Conservation (phyloP, 1,140 invertebrate genomes). For the Venustaconcha ellipsiformis region DNA sequence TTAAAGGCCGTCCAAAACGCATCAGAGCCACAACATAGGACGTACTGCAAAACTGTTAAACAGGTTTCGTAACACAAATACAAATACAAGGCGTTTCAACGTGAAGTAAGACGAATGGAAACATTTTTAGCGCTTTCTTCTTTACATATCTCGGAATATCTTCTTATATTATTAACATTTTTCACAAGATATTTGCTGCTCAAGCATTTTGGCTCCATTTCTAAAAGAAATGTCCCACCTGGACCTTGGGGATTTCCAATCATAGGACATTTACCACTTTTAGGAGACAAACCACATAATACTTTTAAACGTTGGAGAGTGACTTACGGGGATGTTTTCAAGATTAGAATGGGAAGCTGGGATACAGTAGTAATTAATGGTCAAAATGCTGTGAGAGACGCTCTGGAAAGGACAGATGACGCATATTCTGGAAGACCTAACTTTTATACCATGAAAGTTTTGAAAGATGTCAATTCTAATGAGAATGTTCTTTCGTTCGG, state of each 20-base stretch:
- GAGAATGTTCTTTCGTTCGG: neutral
- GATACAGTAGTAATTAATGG: slow-evolving; percentile 16
- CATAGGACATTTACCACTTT: slow-evolving; percentile 25
- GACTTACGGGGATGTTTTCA: slow-evolving; percentile 25
- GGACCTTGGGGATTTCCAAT: slow-evolving; percentile 31
- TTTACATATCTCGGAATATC: no score
- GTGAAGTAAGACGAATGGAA: no score
- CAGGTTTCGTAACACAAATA: no score
- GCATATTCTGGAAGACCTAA: slow-evolving; percentile 4
- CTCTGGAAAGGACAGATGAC: slow-evolving; percentile 5
- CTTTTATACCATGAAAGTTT: neutral
- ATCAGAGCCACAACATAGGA: no score
- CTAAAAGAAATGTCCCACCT: neutral
- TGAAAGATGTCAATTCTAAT: neutral
- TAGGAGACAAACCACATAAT: slow-evolving; percentile 1
- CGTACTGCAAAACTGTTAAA: no score
- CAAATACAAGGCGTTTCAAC: no score
- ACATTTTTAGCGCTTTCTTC: no score
- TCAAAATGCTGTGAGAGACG: slow-evolving; percentile 2
- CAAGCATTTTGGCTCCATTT: neutral
- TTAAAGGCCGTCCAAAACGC: no score
- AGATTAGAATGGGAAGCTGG: slow-evolving; percentile 24
- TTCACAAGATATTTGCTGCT: no score
- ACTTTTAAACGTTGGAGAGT: slow-evolving; percentile 8
- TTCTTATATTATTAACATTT: no score